Conservation (phyloP, 2,113 vertebrate genomes). For the Oncorhynchus nerka region DNA sequence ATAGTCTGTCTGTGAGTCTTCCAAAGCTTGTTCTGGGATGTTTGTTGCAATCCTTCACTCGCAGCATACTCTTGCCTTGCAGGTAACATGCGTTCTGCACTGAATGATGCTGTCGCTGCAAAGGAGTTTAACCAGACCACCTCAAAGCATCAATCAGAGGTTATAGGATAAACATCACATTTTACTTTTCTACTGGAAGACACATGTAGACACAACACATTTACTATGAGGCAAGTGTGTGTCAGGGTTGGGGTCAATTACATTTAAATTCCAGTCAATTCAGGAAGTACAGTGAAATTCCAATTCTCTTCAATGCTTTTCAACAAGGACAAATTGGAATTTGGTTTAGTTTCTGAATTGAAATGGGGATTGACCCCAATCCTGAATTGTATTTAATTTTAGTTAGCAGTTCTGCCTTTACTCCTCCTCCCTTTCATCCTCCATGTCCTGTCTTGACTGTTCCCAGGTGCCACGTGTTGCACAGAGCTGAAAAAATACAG, state of each 20-base stretch:
- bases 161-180: constrained; percentile 32
- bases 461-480: constrained; percentile 87
- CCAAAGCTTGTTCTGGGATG: background rate
- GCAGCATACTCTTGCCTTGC: constrained; percentile 11
- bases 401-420: too few species aligned
- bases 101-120: constrained; percentile 82
- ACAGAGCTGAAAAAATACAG: constrained; percentile 82
- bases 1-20: background rate
- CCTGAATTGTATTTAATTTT: too few species aligned
- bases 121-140: constrained; percentile 86
- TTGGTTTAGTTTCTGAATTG: too few species aligned
- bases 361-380: too few species aligned
- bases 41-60: background rate
- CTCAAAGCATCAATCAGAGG: constrained; percentile 91
- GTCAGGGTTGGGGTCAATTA: too few species aligned
- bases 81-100: constrained; percentile 93
- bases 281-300: too few species aligned
- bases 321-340: too few species aligned
- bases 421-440: too few species aligned
- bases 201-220: too few species aligned
- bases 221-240: too few species aligned
- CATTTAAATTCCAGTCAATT: too few species aligned
- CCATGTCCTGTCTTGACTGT: background rate
- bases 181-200: background rate
- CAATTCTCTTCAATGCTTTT: too few species aligned